Evolutionary conservation across 2,113 vertebrate species (phyloP).

Genomic region (Accipiter virgatus): DNA sequence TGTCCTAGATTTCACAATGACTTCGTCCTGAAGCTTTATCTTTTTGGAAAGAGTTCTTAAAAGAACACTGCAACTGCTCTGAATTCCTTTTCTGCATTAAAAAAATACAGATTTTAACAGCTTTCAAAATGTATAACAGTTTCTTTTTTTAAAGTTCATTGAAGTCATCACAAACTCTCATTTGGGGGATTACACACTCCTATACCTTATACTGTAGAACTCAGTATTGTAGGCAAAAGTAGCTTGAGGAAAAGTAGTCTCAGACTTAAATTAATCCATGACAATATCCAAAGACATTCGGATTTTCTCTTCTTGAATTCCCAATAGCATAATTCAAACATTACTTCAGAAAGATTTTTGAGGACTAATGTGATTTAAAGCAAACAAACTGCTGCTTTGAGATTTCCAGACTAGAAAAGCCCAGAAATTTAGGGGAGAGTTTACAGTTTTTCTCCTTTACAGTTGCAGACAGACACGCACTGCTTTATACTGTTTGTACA

Average conservation of each 20-base stretch:
- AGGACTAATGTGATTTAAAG: background rate
- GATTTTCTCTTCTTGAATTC: conserved; percentile 11
- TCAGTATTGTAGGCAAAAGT: background rate
- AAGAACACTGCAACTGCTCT: background rate
- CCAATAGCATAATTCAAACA: background rate
- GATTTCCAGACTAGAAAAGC: background rate
- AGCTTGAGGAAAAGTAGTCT: background rate
- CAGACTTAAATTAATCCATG: background rate
- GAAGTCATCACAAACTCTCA: conserved; percentile 7
- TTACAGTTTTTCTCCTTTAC: background rate
- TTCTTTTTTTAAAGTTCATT: background rate
- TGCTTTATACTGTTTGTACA: background rate
- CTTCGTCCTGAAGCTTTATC: background rate
- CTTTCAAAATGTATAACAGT: background rate
- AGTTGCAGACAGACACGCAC: background rate
- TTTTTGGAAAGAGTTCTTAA: background rate
- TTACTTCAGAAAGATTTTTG: background rate
- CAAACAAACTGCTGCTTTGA: background rate
- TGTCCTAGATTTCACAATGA: background rate
- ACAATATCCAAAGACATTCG: background rate
- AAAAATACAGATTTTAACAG: background rate
- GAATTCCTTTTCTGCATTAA: background rate
- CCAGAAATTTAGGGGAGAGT: background rate
- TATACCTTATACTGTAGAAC: background rate
- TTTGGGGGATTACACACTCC: background rate